Percentiles rank a stretch among this genome's conserved stretches.
Conservation (phyloP, 2,797 vertebrate species). For the Amphiprion clarkii region DNA sequence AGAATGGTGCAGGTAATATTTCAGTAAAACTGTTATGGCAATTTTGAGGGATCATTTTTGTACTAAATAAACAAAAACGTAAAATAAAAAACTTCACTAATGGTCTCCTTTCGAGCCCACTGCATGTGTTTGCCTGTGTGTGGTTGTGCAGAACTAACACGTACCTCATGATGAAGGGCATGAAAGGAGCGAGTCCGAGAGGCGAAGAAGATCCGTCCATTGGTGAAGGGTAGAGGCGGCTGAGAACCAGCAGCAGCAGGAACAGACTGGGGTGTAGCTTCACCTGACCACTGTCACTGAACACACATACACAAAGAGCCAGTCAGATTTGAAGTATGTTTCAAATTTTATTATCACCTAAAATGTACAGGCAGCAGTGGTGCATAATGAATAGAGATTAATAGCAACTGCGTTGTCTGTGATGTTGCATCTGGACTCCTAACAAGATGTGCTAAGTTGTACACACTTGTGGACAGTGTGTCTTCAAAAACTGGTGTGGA, state of each 20-base stretch:
- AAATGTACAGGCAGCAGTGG: not conserved
- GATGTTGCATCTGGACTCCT: no score
- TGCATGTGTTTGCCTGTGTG: not conserved
- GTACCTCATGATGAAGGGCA: constrained; percentile 94
- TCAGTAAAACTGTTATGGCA: no score
- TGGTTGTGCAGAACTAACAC: constrained; percentile 19
- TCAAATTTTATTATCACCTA: not conserved
- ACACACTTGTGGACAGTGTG: no score
- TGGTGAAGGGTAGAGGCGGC: constrained; percentile 95
- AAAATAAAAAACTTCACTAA: no score
- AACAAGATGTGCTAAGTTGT: no score
- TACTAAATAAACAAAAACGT: no score
- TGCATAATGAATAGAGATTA: no score
- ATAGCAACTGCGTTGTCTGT: no score
- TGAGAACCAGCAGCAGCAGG: constrained; percentile 93
- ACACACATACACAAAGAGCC: constrained; percentile 40
- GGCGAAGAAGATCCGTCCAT: constrained; percentile 93
- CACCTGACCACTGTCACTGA: constrained; percentile 84
- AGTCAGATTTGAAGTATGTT: not conserved
- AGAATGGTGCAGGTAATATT: no score
- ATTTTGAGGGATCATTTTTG: no score
- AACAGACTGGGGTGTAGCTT: constrained; percentile 94
- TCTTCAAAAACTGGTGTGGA: no score
- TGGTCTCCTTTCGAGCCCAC: no score
- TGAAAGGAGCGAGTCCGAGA: constrained; percentile 91